Percentiles rank a stretch among this genome's conserved stretches.
Evolutionary conservation across 2,797 vertebrate species (phyloP).

Genomic region (Apogon hyalosoma): DNA sequence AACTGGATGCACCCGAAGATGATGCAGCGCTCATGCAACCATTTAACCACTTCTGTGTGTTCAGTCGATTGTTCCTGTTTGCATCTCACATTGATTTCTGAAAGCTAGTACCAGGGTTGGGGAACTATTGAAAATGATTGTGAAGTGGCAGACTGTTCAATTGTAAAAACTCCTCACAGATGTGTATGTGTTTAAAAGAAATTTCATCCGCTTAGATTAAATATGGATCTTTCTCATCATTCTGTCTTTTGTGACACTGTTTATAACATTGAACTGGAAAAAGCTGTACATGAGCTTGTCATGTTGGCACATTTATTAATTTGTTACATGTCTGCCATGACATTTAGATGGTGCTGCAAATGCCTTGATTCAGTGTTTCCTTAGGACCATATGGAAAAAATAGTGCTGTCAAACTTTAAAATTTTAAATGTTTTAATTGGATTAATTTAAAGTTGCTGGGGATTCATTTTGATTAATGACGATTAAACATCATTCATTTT

Average conservation of each 20-base stretch:
- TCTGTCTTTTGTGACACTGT: constrained; percentile 15
- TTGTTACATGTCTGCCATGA: not conserved
- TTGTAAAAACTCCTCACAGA: constrained; percentile 33
- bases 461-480: too few relatives aligned
- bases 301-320: not conserved
- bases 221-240: constrained; percentile 34
- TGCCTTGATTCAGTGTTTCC: too few relatives aligned
- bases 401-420: too few relatives aligned
- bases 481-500: too few relatives aligned
- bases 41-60: constrained; percentile 46
- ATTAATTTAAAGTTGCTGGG: too few relatives aligned
- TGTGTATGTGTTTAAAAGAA: constrained; percentile 28
- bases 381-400: too few relatives aligned
- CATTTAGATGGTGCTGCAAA: not conserved
- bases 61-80: constrained; percentile 65
- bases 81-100: constrained; percentile 63
- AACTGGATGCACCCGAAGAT: constrained; percentile 49
- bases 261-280: not conserved
- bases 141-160: constrained; percentile 24
- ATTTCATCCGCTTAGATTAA: constrained; percentile 28
- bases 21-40: constrained; percentile 49
- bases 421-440: too few relatives aligned
- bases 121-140: constrained; percentile 38
- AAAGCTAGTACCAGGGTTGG: constrained; percentile 38
- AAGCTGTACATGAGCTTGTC: not conserved